These are phyloP conservation scores for Pteruthius melanotis DNA, from an alignment of 2,113 vertebrate genomes.

Conservation along the genomic window DNA sequence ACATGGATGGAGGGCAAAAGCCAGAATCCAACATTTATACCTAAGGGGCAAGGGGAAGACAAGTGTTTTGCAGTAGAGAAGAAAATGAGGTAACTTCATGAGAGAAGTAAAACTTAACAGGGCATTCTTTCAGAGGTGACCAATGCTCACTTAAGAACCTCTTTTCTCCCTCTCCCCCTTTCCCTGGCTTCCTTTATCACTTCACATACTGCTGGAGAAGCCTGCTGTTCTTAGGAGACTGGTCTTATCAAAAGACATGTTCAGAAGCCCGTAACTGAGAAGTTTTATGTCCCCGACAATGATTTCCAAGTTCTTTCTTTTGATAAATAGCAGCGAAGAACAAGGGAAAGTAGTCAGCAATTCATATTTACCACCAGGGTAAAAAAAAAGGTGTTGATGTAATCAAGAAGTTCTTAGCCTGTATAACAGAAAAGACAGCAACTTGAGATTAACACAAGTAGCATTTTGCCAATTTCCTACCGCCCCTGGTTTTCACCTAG, in stretches of 20 bases:
- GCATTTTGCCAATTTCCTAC: constrained; percentile 28
- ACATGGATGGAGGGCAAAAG: background rate
- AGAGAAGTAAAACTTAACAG: background rate
- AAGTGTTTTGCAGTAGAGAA: background rate
- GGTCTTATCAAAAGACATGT: background rate
- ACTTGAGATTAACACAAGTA: constrained; percentile 44
- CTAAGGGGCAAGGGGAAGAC: background rate
- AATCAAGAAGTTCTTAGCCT: constrained; percentile 23
- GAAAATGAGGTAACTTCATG: constrained; percentile 38
- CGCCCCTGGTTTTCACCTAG: background rate
- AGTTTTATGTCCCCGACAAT: background rate
- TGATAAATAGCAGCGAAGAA: constrained; percentile 61
- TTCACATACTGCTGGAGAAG: background rate
- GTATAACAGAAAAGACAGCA: constrained; percentile 45
- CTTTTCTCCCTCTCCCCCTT: background rate
- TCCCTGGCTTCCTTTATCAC: background rate
- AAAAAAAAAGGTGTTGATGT: background rate
- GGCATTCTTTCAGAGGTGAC: background rate
- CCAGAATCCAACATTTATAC: background rate
- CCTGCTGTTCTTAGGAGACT: background rate
- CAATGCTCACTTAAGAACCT: background rate
- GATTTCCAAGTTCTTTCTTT: constrained; percentile 36
- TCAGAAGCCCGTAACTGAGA: background rate
- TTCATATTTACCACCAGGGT: constrained; percentile 59
- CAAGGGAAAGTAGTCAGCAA: constrained; percentile 44